Evolutionary conservation across 1,140 invertebrate species (phyloP).

Genomic region (Helicorthomorpha holstii): DNA sequence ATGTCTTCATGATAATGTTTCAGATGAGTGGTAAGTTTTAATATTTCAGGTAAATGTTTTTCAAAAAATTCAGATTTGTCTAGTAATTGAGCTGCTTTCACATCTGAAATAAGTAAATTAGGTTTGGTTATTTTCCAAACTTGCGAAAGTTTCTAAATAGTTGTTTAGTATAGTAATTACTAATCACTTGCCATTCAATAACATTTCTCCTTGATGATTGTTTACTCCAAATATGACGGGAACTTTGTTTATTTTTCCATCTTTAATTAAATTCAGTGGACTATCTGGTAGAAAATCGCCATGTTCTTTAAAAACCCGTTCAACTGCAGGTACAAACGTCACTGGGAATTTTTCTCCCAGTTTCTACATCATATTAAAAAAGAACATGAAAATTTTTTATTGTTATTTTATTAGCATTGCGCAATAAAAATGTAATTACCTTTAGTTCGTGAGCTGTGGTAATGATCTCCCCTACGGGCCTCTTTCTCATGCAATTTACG

Average conservation of each 20-base stretch:
- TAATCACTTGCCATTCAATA: neutral
- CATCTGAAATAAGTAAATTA: too few relatives aligned
- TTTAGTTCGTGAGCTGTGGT: neutral
- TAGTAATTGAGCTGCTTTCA: too few relatives aligned
- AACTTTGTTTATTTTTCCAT: neutral
- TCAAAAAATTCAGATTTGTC: neutral
- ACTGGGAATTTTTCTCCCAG: neutral
- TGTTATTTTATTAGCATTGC: neutral
- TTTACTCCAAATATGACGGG: neutral
- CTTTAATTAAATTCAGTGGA: neutral
- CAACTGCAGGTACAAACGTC: neutral
- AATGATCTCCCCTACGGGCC: neutral
- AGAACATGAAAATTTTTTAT: neutral
- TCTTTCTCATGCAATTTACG: neutral
- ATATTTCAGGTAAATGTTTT: neutral
- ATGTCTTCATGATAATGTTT: neutral
- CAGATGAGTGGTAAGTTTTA: neutral
- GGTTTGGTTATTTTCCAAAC: too few relatives aligned
- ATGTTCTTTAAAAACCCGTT: neutral
- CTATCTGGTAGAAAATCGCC: neutral
- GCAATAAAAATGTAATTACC: neutral
- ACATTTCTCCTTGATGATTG: neutral
- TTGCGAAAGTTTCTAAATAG: too few relatives aligned
- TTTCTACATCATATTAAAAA: neutral
- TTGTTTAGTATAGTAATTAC: too few relatives aligned